These are phyloP conservation scores for Strigamia crassipes DNA, from an alignment of 2,888 invertebrate genomes.

Conservation along the genomic window DNA sequence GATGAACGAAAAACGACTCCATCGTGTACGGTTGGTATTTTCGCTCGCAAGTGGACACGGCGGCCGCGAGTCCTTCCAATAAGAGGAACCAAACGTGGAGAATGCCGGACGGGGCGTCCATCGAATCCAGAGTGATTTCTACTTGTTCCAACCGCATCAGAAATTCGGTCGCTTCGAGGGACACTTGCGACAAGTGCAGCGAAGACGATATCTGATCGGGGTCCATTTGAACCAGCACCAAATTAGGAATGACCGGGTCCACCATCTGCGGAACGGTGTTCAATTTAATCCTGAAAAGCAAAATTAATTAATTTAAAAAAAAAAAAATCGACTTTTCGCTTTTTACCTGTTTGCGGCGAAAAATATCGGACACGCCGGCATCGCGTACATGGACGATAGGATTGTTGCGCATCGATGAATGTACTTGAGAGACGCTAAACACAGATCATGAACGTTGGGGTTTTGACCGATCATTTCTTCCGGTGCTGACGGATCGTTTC, in stretches of 20 bases:
- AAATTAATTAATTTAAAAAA: too few relatives aligned
- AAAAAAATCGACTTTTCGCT: too few relatives aligned
- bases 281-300: conserved; percentile 59
- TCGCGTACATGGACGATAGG: conserved; percentile 87
- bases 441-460: conserved; percentile 62
- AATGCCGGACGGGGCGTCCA: conserved; percentile 69
- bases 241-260: conserved; percentile 80
- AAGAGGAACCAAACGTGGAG: conserved; percentile 88
- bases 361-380: conserved; percentile 93
- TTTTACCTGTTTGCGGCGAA: conserved; percentile 75
- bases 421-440: conserved; percentile 80
- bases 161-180: conserved; percentile 38
- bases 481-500: not conserved
- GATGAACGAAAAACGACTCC: conserved; percentile 82
- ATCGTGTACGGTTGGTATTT: conserved; percentile 81
- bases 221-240: conserved; percentile 71
- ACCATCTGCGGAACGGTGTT: conserved; percentile 65
- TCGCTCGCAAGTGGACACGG: conserved; percentile 71
- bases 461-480: not conserved
- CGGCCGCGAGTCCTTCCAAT: conserved; percentile 72
- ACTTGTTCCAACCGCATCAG: conserved; percentile 31
- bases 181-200: not conserved
- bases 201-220: not conserved
- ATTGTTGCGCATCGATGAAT: conserved; percentile 85
- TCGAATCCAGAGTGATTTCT: conserved; percentile 63